Evolutionary conservation across 2,797 vertebrate species (phyloP), one percentile per base, ranked within the genome.

Genomic region (Ceryle rudis): DNA sequence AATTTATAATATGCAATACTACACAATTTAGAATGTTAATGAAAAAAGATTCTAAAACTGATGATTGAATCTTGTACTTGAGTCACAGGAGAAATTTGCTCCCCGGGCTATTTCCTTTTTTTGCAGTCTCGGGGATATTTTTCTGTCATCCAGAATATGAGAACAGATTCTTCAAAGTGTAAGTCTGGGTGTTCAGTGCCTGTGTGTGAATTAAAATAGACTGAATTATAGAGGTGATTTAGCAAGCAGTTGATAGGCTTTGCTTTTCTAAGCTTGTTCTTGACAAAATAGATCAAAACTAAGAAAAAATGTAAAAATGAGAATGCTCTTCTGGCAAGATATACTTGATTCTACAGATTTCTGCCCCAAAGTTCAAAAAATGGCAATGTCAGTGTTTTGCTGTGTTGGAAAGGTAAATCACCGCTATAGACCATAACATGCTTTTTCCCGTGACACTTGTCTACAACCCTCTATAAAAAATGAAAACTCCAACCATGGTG

Each of bases 161-260:
- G 88, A 96, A 89, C 29, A 94, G 44, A 93, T 96, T 66, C 67
- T 91, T 97, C 95, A 93, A 89, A 91, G 35, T 60, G 5, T 55
- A 90, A 72, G 66, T 92, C 73, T 92, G 57, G 14, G 77, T 81
- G n/a, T 89, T 55, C 46, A 90, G 35, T 94, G 70, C 35, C 82
- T 88, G 25, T 25, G 18, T 72, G 46, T 81, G 79, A 90, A 94
- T 92, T 95, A 94, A 96, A 96, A 88, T 49, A 81, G 89, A 93
- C 91, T 88, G 61, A 61, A 62, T 1, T 5, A 83, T 84, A 66
- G 79, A 66, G 62, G 28, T 88, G 69, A 88, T 93, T 86, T 66
- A 88, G 62, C 31, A 91, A 83, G 61, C 20, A 69, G 73, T 58
- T 90, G 79, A 81, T 91, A 73, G 67, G 31, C 10, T 83, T 91